Conservation (phyloP, 2,113 vertebrate genomes). For the Mastomys coucha region DNA sequence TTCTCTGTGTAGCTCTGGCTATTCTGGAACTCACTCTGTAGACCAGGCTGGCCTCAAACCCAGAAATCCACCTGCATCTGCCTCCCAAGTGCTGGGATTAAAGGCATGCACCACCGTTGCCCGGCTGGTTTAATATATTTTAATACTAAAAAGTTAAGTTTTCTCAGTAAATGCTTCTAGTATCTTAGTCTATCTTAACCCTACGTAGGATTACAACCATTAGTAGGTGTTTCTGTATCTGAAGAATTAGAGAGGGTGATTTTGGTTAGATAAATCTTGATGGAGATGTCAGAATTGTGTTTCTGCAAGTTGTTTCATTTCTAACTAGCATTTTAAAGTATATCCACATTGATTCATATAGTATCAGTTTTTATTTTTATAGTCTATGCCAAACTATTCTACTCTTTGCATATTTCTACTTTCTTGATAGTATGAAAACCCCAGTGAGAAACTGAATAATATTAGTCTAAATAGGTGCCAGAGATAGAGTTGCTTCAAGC, state of each 20-base stretch:
- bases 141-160: neutral
- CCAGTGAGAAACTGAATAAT: neutral
- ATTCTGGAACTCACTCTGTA: too few species aligned
- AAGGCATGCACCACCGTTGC: too few species aligned
- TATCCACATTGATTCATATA: neutral
- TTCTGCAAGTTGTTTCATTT: neutral
- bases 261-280: neutral
- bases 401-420: neutral
- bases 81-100: too few species aligned
- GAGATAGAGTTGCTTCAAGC: neutral
- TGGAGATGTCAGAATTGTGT: neutral
- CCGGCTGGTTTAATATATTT: neutral
- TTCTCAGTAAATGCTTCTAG: neutral
- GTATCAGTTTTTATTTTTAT: neutral
- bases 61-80: too few species aligned
- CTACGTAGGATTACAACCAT: neutral
- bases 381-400: neutral
- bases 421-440: neutral
- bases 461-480: neutral
- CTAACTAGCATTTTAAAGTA: neutral
- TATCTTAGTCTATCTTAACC: neutral
- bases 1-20: too few species aligned
- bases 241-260: neutral
- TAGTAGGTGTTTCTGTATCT: neutral
- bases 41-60: too few species aligned